Base-by-base conservation (phyloP, 2,797 vertebrate species). In the Cirrhinus molitorella region DNA sequence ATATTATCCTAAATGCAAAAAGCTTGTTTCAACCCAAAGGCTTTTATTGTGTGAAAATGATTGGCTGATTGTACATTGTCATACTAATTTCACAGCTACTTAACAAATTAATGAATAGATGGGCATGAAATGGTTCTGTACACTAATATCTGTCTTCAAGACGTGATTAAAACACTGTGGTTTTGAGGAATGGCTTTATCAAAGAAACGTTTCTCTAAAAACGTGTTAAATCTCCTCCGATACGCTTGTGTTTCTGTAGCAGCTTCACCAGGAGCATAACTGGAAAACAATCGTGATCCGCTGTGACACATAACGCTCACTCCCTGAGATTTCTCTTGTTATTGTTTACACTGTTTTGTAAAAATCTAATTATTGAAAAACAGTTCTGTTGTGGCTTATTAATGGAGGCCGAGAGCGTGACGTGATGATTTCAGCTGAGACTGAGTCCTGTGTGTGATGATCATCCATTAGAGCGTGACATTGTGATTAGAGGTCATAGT, bases 311-410 rank as follows among this genome's bases (percentile, higher is more conserved):
- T 16, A 61, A 19, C 4, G 8, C 31, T 57, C 55, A n/a, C 10
- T 7, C 13, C 13, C 14, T 65, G 3, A 34, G 28, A 34, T 19
- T 37, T 4, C 17, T 65, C 61, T 19, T 31, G 4, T 1, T 34
- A 19, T 66, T 37, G 31, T 37, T 5, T 21, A 40, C 71, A 57
- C 53, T 55, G 21, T 45, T 86, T 87, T 70, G 45, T 49, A 75
- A 47, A 85, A 86, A 86, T 84, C 79, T 53, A 75, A 86, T 86
- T 82, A 81, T 71, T 61, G 67, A 55, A 51, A 63, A 75, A 82
- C 75, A 67, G n/a, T 71, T 49, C 37, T n/a, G 65, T n/a, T 70
- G 75, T 34, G 67, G 51, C 25, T 85, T 80, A 79, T 85, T 83
- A 79, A 85, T 70, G 71, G 37, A 76, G 53, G 45, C 34, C 14